phyloP scores from a whole-genome alignment of 2,113 vertebrate genomes.

The Oreamnos americanus region DNA sequence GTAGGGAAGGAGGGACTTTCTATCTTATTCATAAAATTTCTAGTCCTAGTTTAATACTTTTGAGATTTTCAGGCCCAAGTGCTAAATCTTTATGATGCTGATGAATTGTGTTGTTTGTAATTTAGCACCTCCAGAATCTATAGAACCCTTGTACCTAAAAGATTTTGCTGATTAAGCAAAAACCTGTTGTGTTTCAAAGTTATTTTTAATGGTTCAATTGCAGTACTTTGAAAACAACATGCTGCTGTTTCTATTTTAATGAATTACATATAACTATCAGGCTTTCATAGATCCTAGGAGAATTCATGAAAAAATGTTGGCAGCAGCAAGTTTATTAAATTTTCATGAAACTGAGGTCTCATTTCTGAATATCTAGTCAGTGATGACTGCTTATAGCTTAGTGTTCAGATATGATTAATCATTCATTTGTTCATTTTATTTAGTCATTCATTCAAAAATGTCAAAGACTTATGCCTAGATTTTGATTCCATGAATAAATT shows the following conservation, averaged over 20 bases:
- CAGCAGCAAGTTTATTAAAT: neutral
- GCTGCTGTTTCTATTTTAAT: neutral
- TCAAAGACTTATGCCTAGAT: neutral
- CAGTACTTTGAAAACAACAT: neutral
- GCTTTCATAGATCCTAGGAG: neutral
- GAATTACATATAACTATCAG: neutral
- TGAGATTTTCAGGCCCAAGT: neutral
- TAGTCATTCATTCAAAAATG: neutral
- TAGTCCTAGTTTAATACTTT: neutral
- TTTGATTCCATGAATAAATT: neutral
- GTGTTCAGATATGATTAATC: neutral
- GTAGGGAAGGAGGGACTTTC: neutral
- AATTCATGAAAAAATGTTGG: neutral
- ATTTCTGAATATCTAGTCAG: slow-evolving; percentile 24
- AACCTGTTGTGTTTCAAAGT: neutral
- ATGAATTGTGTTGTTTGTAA: neutral
- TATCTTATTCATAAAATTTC: neutral
- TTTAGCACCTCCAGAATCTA: neutral
- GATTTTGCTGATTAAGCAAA: slow-evolving; percentile 8
- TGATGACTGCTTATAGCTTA: neutral
- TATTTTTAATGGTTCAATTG: neutral
- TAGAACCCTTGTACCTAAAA: neutral
- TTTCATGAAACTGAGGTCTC: neutral
- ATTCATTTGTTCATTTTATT: neutral
- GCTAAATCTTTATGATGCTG: neutral